These are phyloP conservation scores for Indri indri DNA, from an alignment of 2,113 vertebrate species.

Conservation along the genomic window DNA sequence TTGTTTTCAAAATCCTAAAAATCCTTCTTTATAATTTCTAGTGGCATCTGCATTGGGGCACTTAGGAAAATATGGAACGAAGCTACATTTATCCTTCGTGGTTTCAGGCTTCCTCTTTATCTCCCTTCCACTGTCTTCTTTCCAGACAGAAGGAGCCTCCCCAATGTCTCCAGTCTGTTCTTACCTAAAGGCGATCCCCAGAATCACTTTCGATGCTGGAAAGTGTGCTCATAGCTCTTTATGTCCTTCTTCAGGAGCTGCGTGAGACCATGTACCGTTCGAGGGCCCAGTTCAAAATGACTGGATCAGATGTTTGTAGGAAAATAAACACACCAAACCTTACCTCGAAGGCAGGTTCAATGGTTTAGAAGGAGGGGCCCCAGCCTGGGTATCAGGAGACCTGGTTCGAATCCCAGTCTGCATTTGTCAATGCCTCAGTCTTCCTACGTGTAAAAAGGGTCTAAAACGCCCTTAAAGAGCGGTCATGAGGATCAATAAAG, in stretches of 20 bases:
- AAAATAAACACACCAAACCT: not conserved
- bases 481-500: not conserved
- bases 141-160: not conserved
- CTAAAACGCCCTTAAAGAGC: not conserved
- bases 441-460: not conserved
- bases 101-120: not conserved
- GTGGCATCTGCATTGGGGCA: not conserved
- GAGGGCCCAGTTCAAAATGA: not conserved
- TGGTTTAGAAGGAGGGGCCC: not conserved
- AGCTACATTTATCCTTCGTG: not conserved
- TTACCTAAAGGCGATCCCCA: not conserved
- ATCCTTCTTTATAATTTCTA: not conserved
- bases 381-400: not conserved
- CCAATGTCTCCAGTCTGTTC: not conserved
- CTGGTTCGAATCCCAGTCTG: not conserved
- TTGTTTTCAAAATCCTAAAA: constrained; percentile 23
- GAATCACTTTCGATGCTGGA: not conserved
- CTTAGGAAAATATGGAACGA: not conserved
- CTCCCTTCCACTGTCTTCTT: not conserved
- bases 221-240: not conserved
- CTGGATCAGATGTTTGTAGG: not conserved
- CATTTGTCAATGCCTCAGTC: not conserved
- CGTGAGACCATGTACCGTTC: no score
- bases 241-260: not conserved
- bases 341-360: not conserved